phyloP scores from a whole-genome alignment of 2,797 vertebrate species.

The Ptychobarbus kaznakovi region DNA sequence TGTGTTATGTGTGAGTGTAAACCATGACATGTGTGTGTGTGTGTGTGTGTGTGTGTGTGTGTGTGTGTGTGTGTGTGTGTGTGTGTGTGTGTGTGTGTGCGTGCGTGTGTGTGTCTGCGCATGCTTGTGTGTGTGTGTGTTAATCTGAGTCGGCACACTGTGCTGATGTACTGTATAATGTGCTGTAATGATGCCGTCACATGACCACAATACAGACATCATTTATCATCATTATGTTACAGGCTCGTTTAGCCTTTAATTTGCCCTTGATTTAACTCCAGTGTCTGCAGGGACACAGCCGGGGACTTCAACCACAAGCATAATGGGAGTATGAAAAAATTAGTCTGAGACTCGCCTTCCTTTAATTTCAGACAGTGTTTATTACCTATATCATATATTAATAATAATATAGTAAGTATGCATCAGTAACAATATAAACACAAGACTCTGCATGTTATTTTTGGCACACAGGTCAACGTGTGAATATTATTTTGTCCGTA shows the following conservation, averaged over 20 bases:
- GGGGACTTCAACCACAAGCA: neutral
- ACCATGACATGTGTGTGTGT: slow-evolving; percentile 63
- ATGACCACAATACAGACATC: slow-evolving; percentile 2
- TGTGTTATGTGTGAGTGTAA: no score
- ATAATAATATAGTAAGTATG: no score
- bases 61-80: slow-evolving; percentile 55
- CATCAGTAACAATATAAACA: no score
- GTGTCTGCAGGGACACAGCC: slow-evolving; percentile 4
- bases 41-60: slow-evolving; percentile 54
- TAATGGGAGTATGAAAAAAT: neutral
- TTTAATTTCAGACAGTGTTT: neutral
- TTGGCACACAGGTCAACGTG: no score
- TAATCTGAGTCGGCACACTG: neutral
- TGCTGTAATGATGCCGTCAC: slow-evolving; percentile 2
- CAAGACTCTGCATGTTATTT: no score
- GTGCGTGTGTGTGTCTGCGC: slow-evolving; percentile 53
- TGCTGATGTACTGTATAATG: slow-evolving; percentile 14
- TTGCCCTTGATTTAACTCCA: slow-evolving; percentile 42
- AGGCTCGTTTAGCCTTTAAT: slow-evolving; percentile 19
- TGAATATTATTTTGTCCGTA: no score
- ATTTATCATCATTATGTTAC: slow-evolving; percentile 22
- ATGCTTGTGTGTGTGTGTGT: slow-evolving; percentile 31
- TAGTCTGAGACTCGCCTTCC: neutral
- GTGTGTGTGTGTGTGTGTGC: slow-evolving; percentile 55
- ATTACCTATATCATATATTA: neutral